A percentile compares a stretch with the other conserved stretches of the same genome.
Conservation (phyloP, 2,113 vertebrate species). For the Ceuthmochares aereus region DNA sequence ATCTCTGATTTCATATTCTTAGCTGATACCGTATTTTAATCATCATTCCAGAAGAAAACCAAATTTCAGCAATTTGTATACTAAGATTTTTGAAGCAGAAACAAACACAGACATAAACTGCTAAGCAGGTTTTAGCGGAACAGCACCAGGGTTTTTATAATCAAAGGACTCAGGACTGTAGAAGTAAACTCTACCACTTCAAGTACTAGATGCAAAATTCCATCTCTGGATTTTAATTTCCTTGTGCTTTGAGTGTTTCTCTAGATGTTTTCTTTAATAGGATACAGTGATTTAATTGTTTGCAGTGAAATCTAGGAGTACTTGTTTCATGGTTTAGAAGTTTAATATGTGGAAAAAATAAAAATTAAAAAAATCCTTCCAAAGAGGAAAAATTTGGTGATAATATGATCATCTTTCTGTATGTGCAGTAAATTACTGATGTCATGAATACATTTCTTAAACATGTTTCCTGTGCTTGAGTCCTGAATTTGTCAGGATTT, state of each 20-base stretch:
- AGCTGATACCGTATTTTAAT: background rate
- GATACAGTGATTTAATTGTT: background rate
- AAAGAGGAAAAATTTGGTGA: background rate
- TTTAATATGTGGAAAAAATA: background rate
- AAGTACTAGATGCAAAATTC: background rate
- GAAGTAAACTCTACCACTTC: background rate
- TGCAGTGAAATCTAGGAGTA: background rate
- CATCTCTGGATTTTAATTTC: background rate
- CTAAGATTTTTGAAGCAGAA: background rate
- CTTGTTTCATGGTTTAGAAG: background rate
- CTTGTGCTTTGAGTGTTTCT: background rate
- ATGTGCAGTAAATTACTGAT: background rate
- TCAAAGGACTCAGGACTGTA: background rate
- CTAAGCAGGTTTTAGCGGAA: background rate
- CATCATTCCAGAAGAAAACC: background rate
- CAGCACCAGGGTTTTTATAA: background rate
- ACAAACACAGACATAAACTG: rapidly evolving
- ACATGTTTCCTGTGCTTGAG: background rate
- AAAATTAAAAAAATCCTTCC: background rate
- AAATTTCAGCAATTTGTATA: background rate
- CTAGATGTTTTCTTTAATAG: background rate
- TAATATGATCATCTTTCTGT: background rate
- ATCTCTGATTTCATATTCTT: background rate
- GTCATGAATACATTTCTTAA: background rate
- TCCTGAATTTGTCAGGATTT: background rate